Base-by-base conservation (phyloP, 2,888 invertebrate species). In the Pilophorus perplexus region DNA sequence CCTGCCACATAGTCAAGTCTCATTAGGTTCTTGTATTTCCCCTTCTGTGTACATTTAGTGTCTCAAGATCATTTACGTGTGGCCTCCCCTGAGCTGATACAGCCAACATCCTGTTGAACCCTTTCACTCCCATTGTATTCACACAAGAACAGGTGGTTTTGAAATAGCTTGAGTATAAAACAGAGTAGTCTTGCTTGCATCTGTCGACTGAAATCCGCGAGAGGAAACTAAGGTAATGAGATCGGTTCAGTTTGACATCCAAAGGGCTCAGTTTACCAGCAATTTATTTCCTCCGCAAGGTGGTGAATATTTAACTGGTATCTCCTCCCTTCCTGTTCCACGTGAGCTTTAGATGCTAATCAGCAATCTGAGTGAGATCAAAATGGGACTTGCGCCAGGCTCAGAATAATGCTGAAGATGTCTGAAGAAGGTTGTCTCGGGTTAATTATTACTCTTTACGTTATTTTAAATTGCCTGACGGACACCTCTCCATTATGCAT, bases 191-290 rank as follows among this genome's bases (percentile, higher is more conserved):
- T n/a, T n/a, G n/a, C n/a, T n/a, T n/a, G n/a, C n/a, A n/a, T n/a
- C n/a, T n/a, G n/a, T 16, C 50, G 44, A 20, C 18, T 44, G 18
- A 16, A 23, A 18, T 50, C n/a, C 18, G 8, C 14, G 18, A 18
- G 33, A 25, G 52, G 27, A 52, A 59, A 59, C 44, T 59, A 59
- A 59, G 59, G 40, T 59, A 59, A 59, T 59, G 59, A 59, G 59
- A 12, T 42, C 5, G 59, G 38, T 25, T n/a, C n/a, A 20, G 59
- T 42, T 44, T 42, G 22, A 57, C 57, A 37, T 57, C 40, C 38
- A 25, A 38, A n/a, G 10, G 16, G 28, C 52, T 28, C 38, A 55
- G 38, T 55, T 38, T 55, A 23, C 55, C 20, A 37, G 55, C 44
- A 59, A 59, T 40, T 59, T 59, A 59, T 59, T 40, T 27, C 42